Evolutionary conservation across 2,797 vertebrate genomes (phyloP).

Genomic region (Adrianichthys oophorus): DNA sequence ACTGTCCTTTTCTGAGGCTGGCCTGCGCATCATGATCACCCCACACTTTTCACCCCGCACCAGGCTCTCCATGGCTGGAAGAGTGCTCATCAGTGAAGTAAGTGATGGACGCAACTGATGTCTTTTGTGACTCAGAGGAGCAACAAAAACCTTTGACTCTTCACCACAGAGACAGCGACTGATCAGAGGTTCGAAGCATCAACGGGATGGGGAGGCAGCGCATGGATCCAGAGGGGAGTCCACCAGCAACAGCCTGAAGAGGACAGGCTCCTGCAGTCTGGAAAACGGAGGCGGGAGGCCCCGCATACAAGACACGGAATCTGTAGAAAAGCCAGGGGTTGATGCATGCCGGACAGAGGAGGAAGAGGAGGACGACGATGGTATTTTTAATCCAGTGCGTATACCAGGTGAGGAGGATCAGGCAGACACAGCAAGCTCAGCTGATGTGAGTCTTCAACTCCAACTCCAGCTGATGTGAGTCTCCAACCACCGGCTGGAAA

Average conservation of each 20-base stretch:
- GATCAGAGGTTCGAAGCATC: conserved; percentile 59
- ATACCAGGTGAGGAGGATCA: conserved; percentile 67
- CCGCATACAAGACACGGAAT: conserved; percentile 38
- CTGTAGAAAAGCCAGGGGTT: conserved; percentile 49
- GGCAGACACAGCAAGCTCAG: background rate
- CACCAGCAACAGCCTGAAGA: conserved; percentile 65
- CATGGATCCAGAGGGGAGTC: conserved; percentile 48
- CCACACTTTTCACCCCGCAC: conserved; percentile 83
- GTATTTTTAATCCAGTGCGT: conserved; percentile 71
- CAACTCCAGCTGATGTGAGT: background rate
- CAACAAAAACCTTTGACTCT: accelerated
- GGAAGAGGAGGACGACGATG: conserved; percentile 67
- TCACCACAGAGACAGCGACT: conserved; percentile 75
- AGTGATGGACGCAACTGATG: background rate
- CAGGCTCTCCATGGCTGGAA: conserved; percentile 81
- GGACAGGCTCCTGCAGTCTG: conserved; percentile 62
- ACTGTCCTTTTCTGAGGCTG: conserved; percentile 80
- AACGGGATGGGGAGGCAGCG: conserved; percentile 42
- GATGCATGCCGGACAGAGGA: conserved; percentile 59
- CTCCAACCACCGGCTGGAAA: no score
- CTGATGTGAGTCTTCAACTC: background rate
- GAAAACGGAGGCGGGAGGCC: conserved; percentile 75
- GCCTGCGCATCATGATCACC: conserved; percentile 82
- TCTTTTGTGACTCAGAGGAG: no score
- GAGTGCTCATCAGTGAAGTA: conserved; percentile 84